A percentile compares a stretch with the other conserved stretches of the same genome.
These are phyloP conservation scores for Drosophila leontia DNA, from an alignment of 1,140 invertebrate species.

Conservation along the genomic window DNA sequence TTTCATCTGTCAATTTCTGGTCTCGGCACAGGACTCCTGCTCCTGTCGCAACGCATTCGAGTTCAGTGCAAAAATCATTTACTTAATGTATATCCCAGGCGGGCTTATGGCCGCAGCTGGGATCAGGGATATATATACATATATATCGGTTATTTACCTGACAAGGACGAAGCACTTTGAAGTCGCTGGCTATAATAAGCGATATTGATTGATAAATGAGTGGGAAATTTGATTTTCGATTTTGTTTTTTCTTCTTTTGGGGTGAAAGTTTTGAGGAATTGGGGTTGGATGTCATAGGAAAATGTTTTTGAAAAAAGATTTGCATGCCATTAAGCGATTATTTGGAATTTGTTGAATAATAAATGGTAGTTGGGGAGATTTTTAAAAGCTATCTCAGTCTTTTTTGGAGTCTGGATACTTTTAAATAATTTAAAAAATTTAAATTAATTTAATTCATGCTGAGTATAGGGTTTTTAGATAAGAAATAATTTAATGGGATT, in stretches of 20 bases:
- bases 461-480: too few species aligned
- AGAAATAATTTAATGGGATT: too few species aligned
- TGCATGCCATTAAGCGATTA: slow-evolving; percentile 23
- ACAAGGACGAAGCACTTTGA: slow-evolving; percentile 75
- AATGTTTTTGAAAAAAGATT: slow-evolving; percentile 18
- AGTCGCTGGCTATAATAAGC: slow-evolving; percentile 61
- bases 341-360: background rate
- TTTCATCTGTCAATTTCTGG: slow-evolving; percentile 72
- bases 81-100: slow-evolving; percentile 64
- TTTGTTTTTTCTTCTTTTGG: slow-evolving; percentile 5
- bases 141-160: slow-evolving; percentile 28
- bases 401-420: background rate
- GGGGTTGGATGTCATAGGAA: slow-evolving; percentile 10
- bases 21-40: slow-evolving; percentile 6
- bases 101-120: slow-evolving; percentile 39
- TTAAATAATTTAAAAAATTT: background rate
- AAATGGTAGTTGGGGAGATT: background rate
- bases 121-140: slow-evolving; percentile 36
- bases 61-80: slow-evolving; percentile 73
- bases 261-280: background rate
- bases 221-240: slow-evolving; percentile 47
- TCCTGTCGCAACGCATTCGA: slow-evolving; percentile 55
- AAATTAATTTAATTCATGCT: too few species aligned
- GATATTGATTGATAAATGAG: slow-evolving; percentile 81
- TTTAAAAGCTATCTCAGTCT: background rate